Evolutionary conservation across 2,797 vertebrate genomes (phyloP), one percentile per base, ranked within the genome.

Genomic region (Pygocentrus nattereri): DNA sequence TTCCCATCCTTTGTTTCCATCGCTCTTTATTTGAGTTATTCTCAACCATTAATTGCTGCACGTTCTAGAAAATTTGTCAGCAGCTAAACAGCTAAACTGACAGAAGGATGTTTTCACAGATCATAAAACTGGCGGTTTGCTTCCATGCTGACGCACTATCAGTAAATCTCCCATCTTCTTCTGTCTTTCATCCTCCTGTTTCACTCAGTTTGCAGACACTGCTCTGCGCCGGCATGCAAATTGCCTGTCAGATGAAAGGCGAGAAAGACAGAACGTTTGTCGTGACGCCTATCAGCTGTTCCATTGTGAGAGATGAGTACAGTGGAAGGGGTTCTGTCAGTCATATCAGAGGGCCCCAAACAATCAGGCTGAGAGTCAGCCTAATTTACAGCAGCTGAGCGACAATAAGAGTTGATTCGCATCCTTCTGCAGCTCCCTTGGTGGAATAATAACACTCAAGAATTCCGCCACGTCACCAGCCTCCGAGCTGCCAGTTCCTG

Each of bases 401-500:
- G 0, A 25, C 21, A 47, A 75, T 49, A 54, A 62, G 50, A 56
- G 47, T 18, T 19, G 61, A 54, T 23, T 67, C 72, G 34, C 23
- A 6, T 19, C 30, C n/a, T 34, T 23, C 23, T 56, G 21, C 21
- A 19, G 44, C 38, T 50, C 31, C 27, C 30, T 54, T 19, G 6
- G 19, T 61, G 47, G 62, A 84, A 81, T 69, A 74, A 74, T 61
- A 54, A 50, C 54, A 25, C 49, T 25, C 61, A 25, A 30, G 61
- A 12, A 10, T 65, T 62, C 61, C 30, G n/a, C 38, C 50, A 18
- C 6, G 31, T 49, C 38, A 52, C 69, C 31, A 7, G 27, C 61
- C 41, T 44, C 59, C 56, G 44, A 30, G 16, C 73, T 64, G 73
- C 30, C 85, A 68, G 80, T 80, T 87, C 84, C 76, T 85, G 80